Base-by-base conservation (phyloP, 2,113 vertebrate genomes). In the Trichomycterus rosablanca region DNA sequence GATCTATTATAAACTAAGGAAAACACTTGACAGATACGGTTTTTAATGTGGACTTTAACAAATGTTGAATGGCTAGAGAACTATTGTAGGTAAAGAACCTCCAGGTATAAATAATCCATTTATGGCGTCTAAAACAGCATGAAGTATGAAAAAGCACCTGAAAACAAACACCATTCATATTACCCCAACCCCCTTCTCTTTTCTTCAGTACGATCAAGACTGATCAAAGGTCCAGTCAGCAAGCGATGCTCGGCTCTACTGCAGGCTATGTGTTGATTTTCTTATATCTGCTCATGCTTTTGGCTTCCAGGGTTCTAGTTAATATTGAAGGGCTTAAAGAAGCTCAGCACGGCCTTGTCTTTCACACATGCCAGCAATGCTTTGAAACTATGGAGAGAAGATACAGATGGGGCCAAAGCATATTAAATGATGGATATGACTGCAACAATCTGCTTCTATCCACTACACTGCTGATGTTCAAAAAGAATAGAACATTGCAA, bases 401-500 rank as follows among this genome's bases (percentile, higher is more conserved):
- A 46, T 19, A 20, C 28, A 23, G 50, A 61, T 58, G 16, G 32
- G 49, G 26, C 32, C 43, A 28, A 49, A 34, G 59, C 48, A 49
- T 50, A 57, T 40, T 63, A 46, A 65, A 70, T 67, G 63, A 78
- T 59, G 43, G 63, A 70, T 63, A 57, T 15, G 15, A 46, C 54
- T 57, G 53, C 50, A 42, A 23, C 14, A 48, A 42, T 9, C 43
- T 43, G 1, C 28, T 32, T 44, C 30, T 20, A 15, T 42, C 32
- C 57, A 44, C 8, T 48, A 59, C 22, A 24, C 19, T 37, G 32
- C 35, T 53, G 62, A 14, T 15, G 7, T 67, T 63, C 70, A 70
- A 70, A 68, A 73, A 59, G 60, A 76, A 68, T 74, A 71, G 45
- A 45, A 71, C 60, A 76, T 66, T 16, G 28, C 52, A 65, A 49